Evolutionary conservation across 2,888 invertebrate genomes (phyloP).

Genomic region (Euzophera pinguis): DNA sequence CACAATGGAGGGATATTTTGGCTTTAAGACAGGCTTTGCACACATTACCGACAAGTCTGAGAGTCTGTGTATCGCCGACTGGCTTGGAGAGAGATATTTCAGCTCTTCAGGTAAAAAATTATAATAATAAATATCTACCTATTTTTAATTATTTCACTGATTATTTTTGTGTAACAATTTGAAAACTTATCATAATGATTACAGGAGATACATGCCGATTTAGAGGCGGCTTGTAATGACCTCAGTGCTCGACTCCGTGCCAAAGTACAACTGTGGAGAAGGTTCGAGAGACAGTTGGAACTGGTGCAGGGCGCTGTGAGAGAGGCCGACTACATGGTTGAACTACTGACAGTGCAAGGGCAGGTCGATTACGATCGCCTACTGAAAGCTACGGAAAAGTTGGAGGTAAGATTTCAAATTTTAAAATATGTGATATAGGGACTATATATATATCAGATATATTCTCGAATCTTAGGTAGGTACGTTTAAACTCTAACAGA

Average conservation of each 20-base stretch:
- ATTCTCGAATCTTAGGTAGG: too few relatives aligned
- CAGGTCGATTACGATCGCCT: conserved; percentile 91
- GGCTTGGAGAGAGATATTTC: conserved; percentile 88
- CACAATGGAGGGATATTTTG: conserved; percentile 89
- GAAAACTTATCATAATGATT: neutral
- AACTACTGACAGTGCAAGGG: conserved; percentile 89
- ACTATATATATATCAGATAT: too few relatives aligned
- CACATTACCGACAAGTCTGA: conserved; percentile 86
- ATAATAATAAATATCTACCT: neutral
- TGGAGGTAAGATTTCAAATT: conserved; percentile 82
- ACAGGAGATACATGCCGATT: conserved; percentile 86
- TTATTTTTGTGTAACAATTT: conserved; percentile 1
- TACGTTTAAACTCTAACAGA: too few relatives aligned
- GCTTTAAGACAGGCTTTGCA: conserved; percentile 87
- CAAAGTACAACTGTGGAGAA: conserved; percentile 85
- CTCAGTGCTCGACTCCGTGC: conserved; percentile 83
- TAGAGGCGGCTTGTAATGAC: conserved; percentile 86
- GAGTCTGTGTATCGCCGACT: conserved; percentile 88
- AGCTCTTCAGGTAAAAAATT: conserved; percentile 58
- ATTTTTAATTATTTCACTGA: neutral
- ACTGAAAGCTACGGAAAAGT: conserved; percentile 89
- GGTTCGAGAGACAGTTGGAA: conserved; percentile 89
- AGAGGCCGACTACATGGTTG: conserved; percentile 94
- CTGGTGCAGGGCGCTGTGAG: conserved; percentile 89
- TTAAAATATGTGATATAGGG: too few relatives aligned